Evolutionary conservation across 2,113 vertebrate genomes (phyloP), one percentile per base, ranked within the genome.

Genomic region (Ramphastos sulfuratus): DNA sequence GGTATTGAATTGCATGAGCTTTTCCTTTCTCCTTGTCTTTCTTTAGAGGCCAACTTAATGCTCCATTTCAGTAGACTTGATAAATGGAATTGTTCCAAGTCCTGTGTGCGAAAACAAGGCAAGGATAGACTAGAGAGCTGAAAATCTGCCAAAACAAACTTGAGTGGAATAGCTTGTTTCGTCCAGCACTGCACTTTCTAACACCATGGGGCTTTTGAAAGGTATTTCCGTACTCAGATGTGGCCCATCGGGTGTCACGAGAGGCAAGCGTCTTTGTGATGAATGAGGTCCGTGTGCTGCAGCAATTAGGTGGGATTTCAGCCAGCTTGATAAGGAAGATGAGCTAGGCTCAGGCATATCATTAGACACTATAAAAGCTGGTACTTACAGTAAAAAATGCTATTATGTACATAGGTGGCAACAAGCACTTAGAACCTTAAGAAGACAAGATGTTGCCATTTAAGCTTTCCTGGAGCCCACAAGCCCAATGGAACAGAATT

Each of bases 51-150:
- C 72, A 88, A 39, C 33, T 82, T 94, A 93, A 75, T 85, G 72
- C 33, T 91, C 2, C 58, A 39, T 54, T 20, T 61, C 93, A 54
- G 82, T 63, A 73, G 87, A 88, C 85, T 73, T 58, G 85, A 91
- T 83, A 63, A 69, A 87, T 94, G 87, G 82, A 92, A 65, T 93
- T 78, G 24, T 85, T 95, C 89, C 94, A 95, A 96, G 61, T 77
- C 54, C 33, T 88, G 63, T 74, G 33, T 80, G 58, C 94, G 79
- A 85, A 65, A 80, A 74, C 61, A 87, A 94, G 76, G 48, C 63
- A 89, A 80, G 85, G 59, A 59, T 89, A 81, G 82, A 72, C 60
- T 56, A 55, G 82, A 91, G 88, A 33, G 52, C 10, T 82, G 92
- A 94, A 87, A 74, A 75, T 27, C 58, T 90, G 92, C 92, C 91